Base-by-base conservation (phyloP, 92 coral and sea anemone species). In the Bergia sp. region DNA sequence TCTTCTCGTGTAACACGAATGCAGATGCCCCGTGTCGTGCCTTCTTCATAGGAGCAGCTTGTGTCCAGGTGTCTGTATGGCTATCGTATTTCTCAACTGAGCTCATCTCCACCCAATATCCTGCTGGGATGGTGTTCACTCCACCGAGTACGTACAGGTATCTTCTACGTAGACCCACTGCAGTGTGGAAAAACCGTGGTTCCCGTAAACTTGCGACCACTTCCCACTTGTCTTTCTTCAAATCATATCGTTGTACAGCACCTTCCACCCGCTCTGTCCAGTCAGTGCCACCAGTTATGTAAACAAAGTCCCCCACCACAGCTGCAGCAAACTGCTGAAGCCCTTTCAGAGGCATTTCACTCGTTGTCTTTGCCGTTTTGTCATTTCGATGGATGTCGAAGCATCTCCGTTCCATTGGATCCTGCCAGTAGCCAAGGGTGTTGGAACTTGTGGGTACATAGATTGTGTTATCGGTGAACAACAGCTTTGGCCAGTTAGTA, bases 1-100 rank as follows among this genome's bases (percentile, higher is more conserved):
- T 91, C 89, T 85, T 91, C 66, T 91, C 92, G 80, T 89, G 85
- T 76, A 89, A 89, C 29, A 91, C 94, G 53, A 91, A 91, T 15
- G 94, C 94, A 12, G 90, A 89, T 10, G 94, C 90, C 8, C 94
- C 90, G 71, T 90, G 90, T 9, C 94, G 94, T 5, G 94, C 91
- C 74, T 91, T 90, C 79, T 89, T 88, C 94, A 91, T 89, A 55
- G 93, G 85, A 49, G 87, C 82, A 18, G 89, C 94, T 50, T 91
- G 90, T 1, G 94, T 79, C 94, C 94, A 91, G 39, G 89, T 86
- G 77, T 91, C 90, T 44, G 67, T 55, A 40, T 45, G 92, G 18
- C 91, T 85, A 58, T 91, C 94, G 47, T 91, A 91, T 66, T 76
- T 89, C 88, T 91, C 94, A 2, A 89, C 94, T 0, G 92, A 89